These are phyloP conservation scores for Chromis chromis DNA, from an alignment of 2,797 vertebrate genomes.

Conservation along the genomic window DNA sequence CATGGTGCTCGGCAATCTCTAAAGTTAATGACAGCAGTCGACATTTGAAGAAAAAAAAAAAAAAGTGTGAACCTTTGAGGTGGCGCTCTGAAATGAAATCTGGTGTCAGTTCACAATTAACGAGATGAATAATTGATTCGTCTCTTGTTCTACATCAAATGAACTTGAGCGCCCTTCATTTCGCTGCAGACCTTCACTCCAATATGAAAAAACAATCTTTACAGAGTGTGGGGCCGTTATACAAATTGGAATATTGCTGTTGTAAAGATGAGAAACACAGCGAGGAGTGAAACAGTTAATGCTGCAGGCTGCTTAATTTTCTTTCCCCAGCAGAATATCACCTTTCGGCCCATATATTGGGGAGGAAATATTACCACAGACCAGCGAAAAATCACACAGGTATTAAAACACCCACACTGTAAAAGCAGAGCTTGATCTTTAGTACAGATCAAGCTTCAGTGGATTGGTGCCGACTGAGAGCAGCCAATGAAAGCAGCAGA, in stretches of 20 bases:
- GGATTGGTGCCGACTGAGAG: no score
- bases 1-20: background rate
- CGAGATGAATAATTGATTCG: conserved; percentile 49
- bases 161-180: conserved; percentile 33
- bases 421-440: background rate
- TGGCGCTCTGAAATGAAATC: background rate
- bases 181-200: conserved; percentile 2
- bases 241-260: background rate
- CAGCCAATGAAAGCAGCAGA: background rate
- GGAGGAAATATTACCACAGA: background rate
- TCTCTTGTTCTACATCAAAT: conserved; percentile 50
- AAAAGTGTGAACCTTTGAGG: conserved; percentile 9
- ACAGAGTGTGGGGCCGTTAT: background rate
- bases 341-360: background rate
- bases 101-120: conserved; percentile 32
- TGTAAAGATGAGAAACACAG: no score
- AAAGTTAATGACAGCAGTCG: conserved; percentile 16
- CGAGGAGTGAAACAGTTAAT: no score
- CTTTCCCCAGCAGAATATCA: background rate
- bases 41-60: conserved; percentile 12
- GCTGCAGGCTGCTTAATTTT: background rate
- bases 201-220: conserved; percentile 9
- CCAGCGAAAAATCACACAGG: background rate
- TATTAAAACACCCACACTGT: background rate
- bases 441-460: background rate